phyloP scores from a whole-genome alignment of 2,113 vertebrate genomes.

The Corynorhinus townsendii region DNA sequence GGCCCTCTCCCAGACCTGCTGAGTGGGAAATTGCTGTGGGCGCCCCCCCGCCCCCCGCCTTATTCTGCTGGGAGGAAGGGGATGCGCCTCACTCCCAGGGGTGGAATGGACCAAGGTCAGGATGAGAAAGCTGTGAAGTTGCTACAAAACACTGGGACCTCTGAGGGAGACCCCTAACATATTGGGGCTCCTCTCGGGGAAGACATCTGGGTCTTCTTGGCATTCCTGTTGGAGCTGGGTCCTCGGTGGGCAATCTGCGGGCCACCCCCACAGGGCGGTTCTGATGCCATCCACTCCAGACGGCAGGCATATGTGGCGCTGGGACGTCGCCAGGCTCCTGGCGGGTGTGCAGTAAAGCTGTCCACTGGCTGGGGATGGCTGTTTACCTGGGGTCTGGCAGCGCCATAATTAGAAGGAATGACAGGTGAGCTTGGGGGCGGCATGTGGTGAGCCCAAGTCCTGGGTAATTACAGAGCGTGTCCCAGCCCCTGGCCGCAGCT shows the following conservation, averaged over 20 bases:
- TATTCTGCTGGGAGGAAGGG: not conserved
- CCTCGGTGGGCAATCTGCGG: not conserved
- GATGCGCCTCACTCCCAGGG: not conserved
- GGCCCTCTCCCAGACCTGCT: not conserved
- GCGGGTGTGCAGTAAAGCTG: not conserved
- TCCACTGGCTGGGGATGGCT: slow-evolving; percentile 2
- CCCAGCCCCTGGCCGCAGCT: not conserved
- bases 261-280: not conserved
- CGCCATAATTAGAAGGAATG: slow-evolving; percentile 46
- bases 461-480: not conserved
- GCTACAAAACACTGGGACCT: not conserved
- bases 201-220: not conserved
- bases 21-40: not conserved
- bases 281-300: not conserved
- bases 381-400: slow-evolving; percentile 13
- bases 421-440: slow-evolving; percentile 39
- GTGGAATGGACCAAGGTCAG: not conserved
- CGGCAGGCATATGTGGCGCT: not conserved
- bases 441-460: slow-evolving; percentile 20
- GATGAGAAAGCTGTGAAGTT: not conserved
- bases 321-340: not conserved
- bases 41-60: not conserved
- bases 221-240: not conserved
- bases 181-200: not conserved
- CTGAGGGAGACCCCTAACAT: not conserved